A percentile compares a stretch with the other conserved stretches of the same genome.
phyloP scores from a whole-genome alignment of 2,113 vertebrate genomes.

The Hippolais icterina region DNA sequence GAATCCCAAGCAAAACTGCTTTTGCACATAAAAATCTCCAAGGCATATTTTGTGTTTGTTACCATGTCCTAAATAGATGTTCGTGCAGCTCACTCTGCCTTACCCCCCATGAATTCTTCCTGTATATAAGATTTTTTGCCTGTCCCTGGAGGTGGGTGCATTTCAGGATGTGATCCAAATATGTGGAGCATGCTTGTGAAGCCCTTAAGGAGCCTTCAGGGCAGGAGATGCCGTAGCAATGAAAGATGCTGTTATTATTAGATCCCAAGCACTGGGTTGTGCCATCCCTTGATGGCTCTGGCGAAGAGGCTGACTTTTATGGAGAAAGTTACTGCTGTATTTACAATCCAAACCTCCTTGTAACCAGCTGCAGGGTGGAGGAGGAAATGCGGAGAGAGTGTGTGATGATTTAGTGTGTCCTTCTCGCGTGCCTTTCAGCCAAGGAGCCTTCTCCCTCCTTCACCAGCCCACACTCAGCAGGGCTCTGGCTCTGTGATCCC shows the following conservation, averaged over 20 bases:
- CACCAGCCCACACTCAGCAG: background rate
- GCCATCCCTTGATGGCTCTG: slow-evolving; percentile 34
- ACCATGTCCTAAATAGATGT: background rate
- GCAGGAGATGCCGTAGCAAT: background rate
- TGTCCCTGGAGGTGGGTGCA: background rate
- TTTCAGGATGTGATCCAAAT: background rate
- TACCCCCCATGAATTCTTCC: background rate
- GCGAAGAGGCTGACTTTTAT: slow-evolving; percentile 57
- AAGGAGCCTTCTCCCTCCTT: background rate
- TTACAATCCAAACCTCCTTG: slow-evolving; percentile 59
- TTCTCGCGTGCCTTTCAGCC: background rate
- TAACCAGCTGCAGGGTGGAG: slow-evolving; percentile 48
- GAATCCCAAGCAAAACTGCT: background rate
- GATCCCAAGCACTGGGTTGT: slow-evolving; percentile 25
- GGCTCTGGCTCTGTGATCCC: background rate
- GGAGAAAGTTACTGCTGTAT: slow-evolving; percentile 65
- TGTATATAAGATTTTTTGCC: background rate
- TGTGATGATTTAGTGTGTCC: slow-evolving; percentile 55
- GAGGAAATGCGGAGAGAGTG: background rate
- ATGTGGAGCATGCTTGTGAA: background rate
- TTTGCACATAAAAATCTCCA: background rate
- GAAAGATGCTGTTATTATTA: slow-evolving; percentile 43
- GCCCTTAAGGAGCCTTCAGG: background rate
- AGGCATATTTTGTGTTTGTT: rapidly evolving
- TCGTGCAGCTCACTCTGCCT: background rate